Percentiles rank a stretch among this genome's conserved stretches.
Conservation (phyloP, 2,888 invertebrate species). For the Synanthedon andrenaeformis region DNA sequence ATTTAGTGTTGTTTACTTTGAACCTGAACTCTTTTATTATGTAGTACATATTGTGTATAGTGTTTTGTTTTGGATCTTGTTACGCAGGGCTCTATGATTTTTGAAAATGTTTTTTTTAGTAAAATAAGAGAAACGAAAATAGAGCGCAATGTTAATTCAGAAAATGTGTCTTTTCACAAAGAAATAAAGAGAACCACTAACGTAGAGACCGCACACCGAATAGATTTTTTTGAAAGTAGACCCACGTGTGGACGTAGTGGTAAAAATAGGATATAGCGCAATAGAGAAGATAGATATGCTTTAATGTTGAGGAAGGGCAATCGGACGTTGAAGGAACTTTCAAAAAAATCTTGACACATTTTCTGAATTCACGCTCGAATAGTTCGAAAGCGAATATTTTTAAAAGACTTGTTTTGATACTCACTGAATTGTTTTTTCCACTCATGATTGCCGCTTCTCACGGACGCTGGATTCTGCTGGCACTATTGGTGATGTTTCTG, state of each 20-base stretch:
- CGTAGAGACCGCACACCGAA: constrained; percentile 36
- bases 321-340: constrained; percentile 68
- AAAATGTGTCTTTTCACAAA: constrained; percentile 82
- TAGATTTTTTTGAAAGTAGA: constrained; percentile 74
- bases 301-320: constrained; percentile 47
- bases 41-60: constrained; percentile 45
- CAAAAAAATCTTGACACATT: constrained; percentile 77
- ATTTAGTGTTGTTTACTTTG: constrained; percentile 29
- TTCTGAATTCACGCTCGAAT: constrained; percentile 72
- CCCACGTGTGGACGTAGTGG: constrained; percentile 64
- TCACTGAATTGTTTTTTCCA: constrained; percentile 67
- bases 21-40: constrained; percentile 19
- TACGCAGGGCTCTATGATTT: constrained; percentile 21
- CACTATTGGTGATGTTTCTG: constrained; percentile 56
- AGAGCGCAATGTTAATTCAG: constrained; percentile 70
- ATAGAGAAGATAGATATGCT: constrained; percentile 25
- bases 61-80: constrained; percentile 23
- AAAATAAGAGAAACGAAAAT: constrained; percentile 20
- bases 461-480: constrained; percentile 61
- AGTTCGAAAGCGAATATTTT: constrained; percentile 17
- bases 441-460: constrained; percentile 71
- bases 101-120: constrained; percentile 11
- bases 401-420: constrained; percentile 31
- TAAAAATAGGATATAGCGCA: constrained; percentile 29
- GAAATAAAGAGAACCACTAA: constrained; percentile 72